Percentiles rank a stretch among this genome's conserved stretches.
phyloP scores from a whole-genome alignment of 2,113 vertebrate species.

The Mormyrus lacerda region DNA sequence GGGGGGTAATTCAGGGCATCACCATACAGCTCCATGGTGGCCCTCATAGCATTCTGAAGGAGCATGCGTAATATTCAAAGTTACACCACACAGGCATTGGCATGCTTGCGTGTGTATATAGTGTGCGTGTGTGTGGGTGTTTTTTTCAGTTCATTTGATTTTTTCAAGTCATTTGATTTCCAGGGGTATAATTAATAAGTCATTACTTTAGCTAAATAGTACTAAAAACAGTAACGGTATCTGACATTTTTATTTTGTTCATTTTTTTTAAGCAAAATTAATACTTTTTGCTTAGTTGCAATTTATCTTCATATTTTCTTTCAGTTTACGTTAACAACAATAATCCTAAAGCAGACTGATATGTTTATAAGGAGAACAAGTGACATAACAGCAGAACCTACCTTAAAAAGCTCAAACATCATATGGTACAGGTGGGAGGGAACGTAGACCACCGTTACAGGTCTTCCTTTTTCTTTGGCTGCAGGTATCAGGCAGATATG shows the following conservation, averaged over 20 bases:
- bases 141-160: background rate
- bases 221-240: background rate
- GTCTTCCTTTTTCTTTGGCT: slow-evolving; percentile 76
- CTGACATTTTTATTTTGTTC: background rate
- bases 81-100: background rate
- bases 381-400: slow-evolving; percentile 48
- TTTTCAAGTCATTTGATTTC: background rate
- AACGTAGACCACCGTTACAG: slow-evolving; percentile 86
- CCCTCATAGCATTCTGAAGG: slow-evolving; percentile 91
- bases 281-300: background rate
- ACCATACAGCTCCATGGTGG: slow-evolving; percentile 84
- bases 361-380: background rate
- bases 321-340: background rate
- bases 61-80: background rate
- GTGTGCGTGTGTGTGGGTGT: background rate
- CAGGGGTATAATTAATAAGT: background rate
- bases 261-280: too few relatives aligned
- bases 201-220: background rate
- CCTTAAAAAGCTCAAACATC: slow-evolving; percentile 99
- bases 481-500: slow-evolving; percentile 34
- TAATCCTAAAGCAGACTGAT: background rate
- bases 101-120: too few relatives aligned
- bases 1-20: slow-evolving; percentile 75
- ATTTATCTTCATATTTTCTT: background rate
- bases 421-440: slow-evolving; percentile 98